Evolutionary conservation across 2,113 vertebrate species (phyloP).

Genomic region (Cephalopholis sonnerati): DNA sequence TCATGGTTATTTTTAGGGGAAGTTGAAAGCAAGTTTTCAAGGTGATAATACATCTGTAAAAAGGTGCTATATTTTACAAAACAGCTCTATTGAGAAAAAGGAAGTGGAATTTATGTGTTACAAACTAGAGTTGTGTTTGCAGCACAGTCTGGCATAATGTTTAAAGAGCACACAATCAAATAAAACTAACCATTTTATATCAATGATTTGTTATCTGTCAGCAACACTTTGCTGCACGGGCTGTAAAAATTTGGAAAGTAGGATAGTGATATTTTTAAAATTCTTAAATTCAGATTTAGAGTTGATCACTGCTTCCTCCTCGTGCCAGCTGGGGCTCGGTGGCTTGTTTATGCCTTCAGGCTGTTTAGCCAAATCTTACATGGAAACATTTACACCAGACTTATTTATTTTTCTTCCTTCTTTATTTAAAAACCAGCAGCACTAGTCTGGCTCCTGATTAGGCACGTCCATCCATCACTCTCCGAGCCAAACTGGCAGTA

Average conservation of each 20-base stretch:
- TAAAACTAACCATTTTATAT: neutral
- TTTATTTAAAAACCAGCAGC: conserved; percentile 52
- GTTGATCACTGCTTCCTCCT: conserved; percentile 3
- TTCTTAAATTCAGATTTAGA: conserved; percentile 31
- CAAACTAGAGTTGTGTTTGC: neutral
- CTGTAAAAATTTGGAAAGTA: conserved; percentile 1
- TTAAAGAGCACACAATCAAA: neutral
- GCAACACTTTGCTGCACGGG: conserved; percentile 11
- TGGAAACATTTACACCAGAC: conserved; percentile 28
- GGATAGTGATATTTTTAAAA: conserved; percentile 13
- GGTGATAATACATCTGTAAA: neutral
- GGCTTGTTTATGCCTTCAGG: conserved; percentile 19
- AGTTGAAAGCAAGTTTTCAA: neutral
- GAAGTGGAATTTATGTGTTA: too few species aligned
- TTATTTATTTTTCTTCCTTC: conserved; percentile 45
- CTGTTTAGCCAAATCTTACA: neutral
- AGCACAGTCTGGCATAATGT: neutral
- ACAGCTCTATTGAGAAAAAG: neutral
- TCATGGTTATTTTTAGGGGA: neutral
- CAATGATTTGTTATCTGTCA: neutral
- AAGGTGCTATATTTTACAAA: neutral
- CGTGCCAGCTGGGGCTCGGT: conserved; percentile 1
- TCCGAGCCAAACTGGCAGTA: conserved; percentile 41
- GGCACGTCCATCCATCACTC: conserved; percentile 6
- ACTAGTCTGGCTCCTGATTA: conserved; percentile 27